Base-by-base conservation (phyloP, 1,140 invertebrate species). In the Trachymyrmex septentrionalis region DNA sequence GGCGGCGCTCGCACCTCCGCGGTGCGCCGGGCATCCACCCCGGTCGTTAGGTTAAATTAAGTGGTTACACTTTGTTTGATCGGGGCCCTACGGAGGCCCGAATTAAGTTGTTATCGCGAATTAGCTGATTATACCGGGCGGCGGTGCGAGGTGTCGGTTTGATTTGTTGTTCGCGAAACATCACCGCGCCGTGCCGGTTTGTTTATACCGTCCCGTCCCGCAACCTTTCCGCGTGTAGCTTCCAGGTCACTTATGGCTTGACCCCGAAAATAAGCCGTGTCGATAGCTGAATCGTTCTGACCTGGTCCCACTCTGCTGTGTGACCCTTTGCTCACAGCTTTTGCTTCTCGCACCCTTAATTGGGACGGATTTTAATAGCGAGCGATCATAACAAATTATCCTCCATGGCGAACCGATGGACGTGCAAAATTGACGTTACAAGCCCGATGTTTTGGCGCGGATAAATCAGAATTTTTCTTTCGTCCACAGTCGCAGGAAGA, bases 41-140 rank as follows among this genome's bases (percentile, higher is more conserved):
- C 59, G 86, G 61, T 90, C 89, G 87, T 93, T 93, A 92, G 84
- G 64, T 73, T 81, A 87, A 92, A 94, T 92, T 92, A 90, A 94
- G 91, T 91, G 90, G 91, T 94, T 93, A 93, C 90, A 90, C 85
- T 92, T 94, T 94, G 93, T 94, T 94, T 94, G 93, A 94, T 94
- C 92, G 92, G 88, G 75, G 53, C 73, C 86, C 66, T 81, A 92
- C 91, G 85, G 87, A 93, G 91, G 92, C 90, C 90, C 86, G 90
- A 94, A 94, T 94, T 94, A 94, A 93, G 94, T 94, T 93, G 93
- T 94, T 94, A 94, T 91, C 90, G 90, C 84, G 90, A 92, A 93
- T 94, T 94, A 93, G 93, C 92, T 93, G 94, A 94, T 94, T 91
- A 90, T 88, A 90, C 90, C 78, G 86, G 50, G 55, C 80, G 72